Base-by-base conservation (phyloP, 2,888 invertebrate genomes). In the Osmoderma eremita region DNA sequence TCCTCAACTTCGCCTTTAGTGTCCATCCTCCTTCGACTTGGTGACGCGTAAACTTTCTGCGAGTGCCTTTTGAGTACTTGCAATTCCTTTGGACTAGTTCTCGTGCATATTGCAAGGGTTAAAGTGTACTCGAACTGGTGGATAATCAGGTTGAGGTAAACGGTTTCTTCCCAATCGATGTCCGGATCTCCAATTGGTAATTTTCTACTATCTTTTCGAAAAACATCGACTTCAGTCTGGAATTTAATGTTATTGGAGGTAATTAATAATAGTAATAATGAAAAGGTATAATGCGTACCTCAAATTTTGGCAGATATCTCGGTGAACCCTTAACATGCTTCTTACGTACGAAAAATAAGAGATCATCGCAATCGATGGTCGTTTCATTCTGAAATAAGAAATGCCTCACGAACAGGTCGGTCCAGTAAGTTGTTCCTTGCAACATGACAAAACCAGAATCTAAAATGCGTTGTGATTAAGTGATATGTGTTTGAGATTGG, bases 141-240 rank as follows among this genome's bases (percentile, higher is more conserved):
- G 80, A 99, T 93, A 77, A 98, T 91, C 82, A 98, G 88, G 86
- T 98, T 98, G 74, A 98, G 87, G 85, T 98, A 98, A 72, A 98
- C 97, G 67, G 98, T 98, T 86, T 99, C 98, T 84, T 98, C 98
- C 98, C 98, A 99, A 84, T 98, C 97, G 77, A 98, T 92, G 79
- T 94, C 94, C 48, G 94, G 93, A 85, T 98, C 97, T 69, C 95
- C 95, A 78, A 97, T 93, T 61, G 98, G 98, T 78, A 98, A 86
- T 83, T 97, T 97, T 80, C 95, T 92, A 78, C 97, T 97, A 84
- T 97, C 97, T 84, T 97, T 95, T 72, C 98, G 91, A 85, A 95
- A 98, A 72, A 98, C 98, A 85, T 98, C 97, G 73, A 98, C 93
- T 83, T 94, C 94, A 78, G 95, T 95, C 91, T 96, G 83, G 75